phyloP scores from a whole-genome alignment of 2,888 invertebrate genomes.

The Reticulitermes lucifugus region DNA sequence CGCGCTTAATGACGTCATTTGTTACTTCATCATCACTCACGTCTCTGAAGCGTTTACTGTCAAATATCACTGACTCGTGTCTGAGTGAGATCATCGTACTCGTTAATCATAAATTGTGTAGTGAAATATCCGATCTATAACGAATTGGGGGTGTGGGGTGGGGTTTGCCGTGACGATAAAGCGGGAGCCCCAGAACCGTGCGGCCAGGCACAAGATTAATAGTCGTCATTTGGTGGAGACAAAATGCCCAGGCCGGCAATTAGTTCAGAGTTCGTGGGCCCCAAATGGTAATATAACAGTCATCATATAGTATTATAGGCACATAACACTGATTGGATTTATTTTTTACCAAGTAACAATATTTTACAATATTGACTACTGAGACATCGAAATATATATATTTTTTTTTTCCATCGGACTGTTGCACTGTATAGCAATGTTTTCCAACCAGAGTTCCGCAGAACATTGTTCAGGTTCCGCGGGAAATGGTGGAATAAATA shows the following conservation, averaged over 20 bases:
- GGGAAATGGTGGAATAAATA: too few relatives aligned
- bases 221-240: slow-evolving; percentile 32
- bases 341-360: not conserved
- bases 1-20: slow-evolving; percentile 37
- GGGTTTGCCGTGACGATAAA: not conserved
- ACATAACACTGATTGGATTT: slow-evolving; percentile 7
- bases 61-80: slow-evolving; percentile 29
- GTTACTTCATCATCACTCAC: slow-evolving; percentile 39
- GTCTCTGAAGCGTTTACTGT: not conserved
- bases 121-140: slow-evolving; percentile 19
- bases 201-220: slow-evolving; percentile 15
- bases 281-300: slow-evolving; percentile 1
- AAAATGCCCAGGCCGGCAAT: slow-evolving; percentile 33
- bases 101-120: slow-evolving; percentile 31
- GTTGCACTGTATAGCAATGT: not conserved
- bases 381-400: not conserved
- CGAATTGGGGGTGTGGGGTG: not conserved
- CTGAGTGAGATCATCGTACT: not conserved
- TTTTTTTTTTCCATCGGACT: not conserved
- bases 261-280: slow-evolving; percentile 27
- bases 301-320: slow-evolving; percentile 7
- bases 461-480: too few relatives aligned
- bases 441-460: too few relatives aligned
- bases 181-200: not conserved
- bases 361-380: not conserved